These are phyloP conservation scores for Caenorhabditis sp. DNA, from an alignment of 2,888 invertebrate species.

Conservation along the genomic window DNA sequence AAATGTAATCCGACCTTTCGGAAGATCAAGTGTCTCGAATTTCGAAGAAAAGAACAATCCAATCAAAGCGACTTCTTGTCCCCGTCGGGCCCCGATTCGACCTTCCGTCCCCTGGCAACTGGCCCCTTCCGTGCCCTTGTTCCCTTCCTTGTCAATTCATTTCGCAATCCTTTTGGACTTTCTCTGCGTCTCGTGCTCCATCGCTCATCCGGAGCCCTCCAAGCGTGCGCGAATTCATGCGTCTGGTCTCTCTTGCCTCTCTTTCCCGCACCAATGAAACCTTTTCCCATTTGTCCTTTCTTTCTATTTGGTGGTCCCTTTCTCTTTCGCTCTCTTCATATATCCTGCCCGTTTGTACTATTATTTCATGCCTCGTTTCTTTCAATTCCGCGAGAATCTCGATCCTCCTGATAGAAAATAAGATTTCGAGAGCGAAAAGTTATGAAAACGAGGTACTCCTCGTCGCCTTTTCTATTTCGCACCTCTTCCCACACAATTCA, in stretches of 20 bases:
- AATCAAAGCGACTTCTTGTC: slow-evolving; percentile 21
- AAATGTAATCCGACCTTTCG: slow-evolving; percentile 33
- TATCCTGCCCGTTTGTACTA: slow-evolving; percentile 32
- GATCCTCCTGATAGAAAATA: too few species aligned
- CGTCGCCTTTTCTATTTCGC: not conserved
- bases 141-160: too few species aligned
- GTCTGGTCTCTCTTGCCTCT: not conserved
- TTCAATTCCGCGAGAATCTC: not conserved
- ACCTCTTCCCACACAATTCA: not conserved
- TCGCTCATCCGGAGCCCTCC: not conserved
- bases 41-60: slow-evolving; percentile 33
- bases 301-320: slow-evolving; percentile 21
- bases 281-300: slow-evolving; percentile 51
- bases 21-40: slow-evolving; percentile 36
- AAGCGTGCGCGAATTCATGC: not conserved
- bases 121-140: too few species aligned
- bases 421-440: slow-evolving; percentile 34
- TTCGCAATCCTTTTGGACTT: slow-evolving; percentile 18
- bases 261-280: slow-evolving; percentile 30
- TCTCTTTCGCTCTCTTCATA: slow-evolving; percentile 13
- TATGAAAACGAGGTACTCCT: slow-evolving; percentile 22
- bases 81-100: too few species aligned
- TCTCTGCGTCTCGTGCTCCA: slow-evolving; percentile 1
- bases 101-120: too few species aligned
- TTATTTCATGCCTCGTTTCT: slow-evolving; percentile 8